Conservation (phyloP, 2,888 invertebrate species). For the Andrena hattorfiana region DNA sequence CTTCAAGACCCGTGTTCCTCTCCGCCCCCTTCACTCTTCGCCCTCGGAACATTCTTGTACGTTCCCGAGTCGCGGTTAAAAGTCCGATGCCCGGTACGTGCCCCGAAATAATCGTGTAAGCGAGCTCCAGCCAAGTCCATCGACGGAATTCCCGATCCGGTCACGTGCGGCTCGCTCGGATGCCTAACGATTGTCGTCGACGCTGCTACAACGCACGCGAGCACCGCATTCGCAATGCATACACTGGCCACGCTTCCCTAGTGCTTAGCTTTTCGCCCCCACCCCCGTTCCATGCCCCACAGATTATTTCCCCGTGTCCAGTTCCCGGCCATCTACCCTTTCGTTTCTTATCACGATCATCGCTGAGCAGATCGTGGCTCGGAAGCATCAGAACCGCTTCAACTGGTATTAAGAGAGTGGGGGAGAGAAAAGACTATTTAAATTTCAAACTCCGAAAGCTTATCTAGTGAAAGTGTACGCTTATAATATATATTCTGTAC, state of each 20-base stretch:
- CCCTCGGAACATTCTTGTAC: slow-evolving; percentile 54
- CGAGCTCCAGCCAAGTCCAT: slow-evolving; percentile 41
- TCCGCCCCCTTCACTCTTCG: slow-evolving; percentile 8
- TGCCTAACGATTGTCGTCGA: slow-evolving; percentile 64
- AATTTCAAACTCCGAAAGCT: no score
- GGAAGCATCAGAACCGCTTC: no score
- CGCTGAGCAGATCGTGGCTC: no score
- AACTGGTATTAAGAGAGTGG: no score
- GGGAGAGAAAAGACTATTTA: no score
- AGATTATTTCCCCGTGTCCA: slow-evolving; percentile 8
- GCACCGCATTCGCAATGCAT: slow-evolving; percentile 45
- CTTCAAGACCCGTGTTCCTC: not conserved
- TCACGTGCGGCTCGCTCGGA: slow-evolving; percentile 61
- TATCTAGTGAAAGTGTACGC: no score
- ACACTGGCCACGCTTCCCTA: not conserved
- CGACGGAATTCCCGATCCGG: slow-evolving; percentile 60
- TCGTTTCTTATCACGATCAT: no score
- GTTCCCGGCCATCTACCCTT: no score
- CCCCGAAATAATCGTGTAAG: slow-evolving; percentile 63
- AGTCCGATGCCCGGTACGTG: slow-evolving; percentile 60
- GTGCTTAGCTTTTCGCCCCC: not conserved
- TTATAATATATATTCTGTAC: no score
- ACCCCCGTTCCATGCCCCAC: not conserved
- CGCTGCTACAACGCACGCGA: slow-evolving; percentile 45
- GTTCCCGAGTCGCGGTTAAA: slow-evolving; percentile 55